phyloP scores from a whole-genome alignment of 1,140 invertebrate genomes.

The Drosophila suzukii region DNA sequence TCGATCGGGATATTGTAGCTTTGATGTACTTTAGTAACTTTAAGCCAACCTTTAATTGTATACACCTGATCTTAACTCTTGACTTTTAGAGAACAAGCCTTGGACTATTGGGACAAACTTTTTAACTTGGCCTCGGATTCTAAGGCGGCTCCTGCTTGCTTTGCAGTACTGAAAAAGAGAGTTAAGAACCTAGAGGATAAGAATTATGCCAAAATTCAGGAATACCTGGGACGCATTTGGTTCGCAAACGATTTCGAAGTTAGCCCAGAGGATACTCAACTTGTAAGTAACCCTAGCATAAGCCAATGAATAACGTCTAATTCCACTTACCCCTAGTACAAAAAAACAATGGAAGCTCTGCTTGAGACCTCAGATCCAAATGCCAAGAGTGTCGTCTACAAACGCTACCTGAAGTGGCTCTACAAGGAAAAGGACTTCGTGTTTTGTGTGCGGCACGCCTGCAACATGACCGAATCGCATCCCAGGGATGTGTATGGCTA shows the following conservation, averaged over 20 bases:
- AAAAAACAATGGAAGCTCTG: conserved; percentile 70
- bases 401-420: conserved; percentile 86
- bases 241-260: conserved; percentile 50
- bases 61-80: neutral
- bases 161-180: conserved; percentile 54
- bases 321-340: conserved; percentile 55
- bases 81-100: conserved; percentile 57
- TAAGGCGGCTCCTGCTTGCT: conserved; percentile 41
- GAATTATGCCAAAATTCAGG: conserved; percentile 38
- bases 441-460: conserved; percentile 85
- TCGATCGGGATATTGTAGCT: no score
- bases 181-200: conserved; percentile 14
- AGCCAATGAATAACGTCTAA: neutral
- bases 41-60: neutral
- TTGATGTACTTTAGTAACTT: no score
- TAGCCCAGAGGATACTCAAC: conserved; percentile 23
- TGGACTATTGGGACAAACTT: conserved; percentile 67
- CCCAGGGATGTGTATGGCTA: conserved; percentile 85
- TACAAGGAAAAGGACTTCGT: conserved; percentile 85
- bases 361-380: conserved; percentile 45
- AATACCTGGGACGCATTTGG: conserved; percentile 71
- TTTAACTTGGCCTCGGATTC: conserved; percentile 44
- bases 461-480: conserved; percentile 85
- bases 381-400: conserved; percentile 83
- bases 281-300: conserved; percentile 36